phyloP scores from a whole-genome alignment of 2,888 invertebrate species.

The Trichopoda pennipes region DNA sequence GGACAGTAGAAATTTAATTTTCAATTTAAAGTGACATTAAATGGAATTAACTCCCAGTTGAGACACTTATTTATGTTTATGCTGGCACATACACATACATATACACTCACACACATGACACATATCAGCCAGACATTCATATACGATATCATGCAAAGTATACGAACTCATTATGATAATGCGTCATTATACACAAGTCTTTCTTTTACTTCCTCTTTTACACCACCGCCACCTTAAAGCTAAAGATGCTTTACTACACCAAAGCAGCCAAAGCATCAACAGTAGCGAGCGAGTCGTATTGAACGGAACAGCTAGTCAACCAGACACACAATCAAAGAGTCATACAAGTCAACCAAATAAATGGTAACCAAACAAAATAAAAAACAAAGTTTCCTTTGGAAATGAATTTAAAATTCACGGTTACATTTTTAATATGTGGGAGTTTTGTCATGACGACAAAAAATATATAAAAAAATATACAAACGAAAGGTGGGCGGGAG shows the following conservation, averaged over 20 bases:
- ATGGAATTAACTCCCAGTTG: slow-evolving; percentile 53
- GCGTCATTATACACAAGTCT: slow-evolving; percentile 41
- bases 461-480: neutral
- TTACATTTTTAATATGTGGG: slow-evolving; percentile 46
- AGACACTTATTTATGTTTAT: slow-evolving; percentile 4
- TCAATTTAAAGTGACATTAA: slow-evolving; percentile 59
- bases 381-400: slow-evolving; percentile 21
- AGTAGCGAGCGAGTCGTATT: slow-evolving; percentile 1
- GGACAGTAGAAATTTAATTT: slow-evolving; percentile 2
- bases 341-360: slow-evolving; percentile 23
- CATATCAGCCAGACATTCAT: slow-evolving; percentile 28
- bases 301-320: neutral
- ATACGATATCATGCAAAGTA: slow-evolving; percentile 55
- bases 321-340: slow-evolving; percentile 14
- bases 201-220: neutral
- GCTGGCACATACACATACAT: neutral
- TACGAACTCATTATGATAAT: slow-evolving; percentile 65
- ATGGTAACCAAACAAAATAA: too few relatives aligned
- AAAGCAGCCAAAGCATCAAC: neutral
- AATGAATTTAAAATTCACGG: slow-evolving; percentile 58
- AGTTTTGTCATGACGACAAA: slow-evolving; percentile 5
- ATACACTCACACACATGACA: neutral
- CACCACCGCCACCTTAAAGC: slow-evolving; percentile 1
- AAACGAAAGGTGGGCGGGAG: neutral
- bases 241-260: neutral